phyloP scores from a whole-genome alignment of 1,140 invertebrate species.

The Trichonephila clavata region DNA sequence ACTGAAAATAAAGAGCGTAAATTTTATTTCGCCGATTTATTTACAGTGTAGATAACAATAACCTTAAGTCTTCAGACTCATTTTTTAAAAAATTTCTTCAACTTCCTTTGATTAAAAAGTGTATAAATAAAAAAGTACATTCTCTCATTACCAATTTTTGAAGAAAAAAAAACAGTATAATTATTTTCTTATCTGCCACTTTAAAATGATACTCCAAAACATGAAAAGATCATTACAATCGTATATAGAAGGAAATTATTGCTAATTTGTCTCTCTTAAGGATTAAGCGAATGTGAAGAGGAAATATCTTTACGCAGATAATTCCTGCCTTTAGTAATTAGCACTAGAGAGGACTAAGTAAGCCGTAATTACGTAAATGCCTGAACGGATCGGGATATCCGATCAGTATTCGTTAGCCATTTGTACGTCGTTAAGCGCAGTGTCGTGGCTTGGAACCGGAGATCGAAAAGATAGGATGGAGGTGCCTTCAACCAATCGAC shows the following conservation, averaged over 20 bases:
- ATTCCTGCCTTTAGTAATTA: slow-evolving; percentile 64
- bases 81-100: too few species aligned
- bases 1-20: too few species aligned
- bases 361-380: slow-evolving; percentile 66
- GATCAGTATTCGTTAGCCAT: slow-evolving; percentile 66
- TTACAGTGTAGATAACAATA: too few species aligned
- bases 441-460: neutral
- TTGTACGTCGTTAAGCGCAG: slow-evolving; percentile 58
- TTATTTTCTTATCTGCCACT: neutral
- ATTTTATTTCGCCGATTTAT: too few species aligned
- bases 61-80: too few species aligned
- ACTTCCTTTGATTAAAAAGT: too few species aligned
- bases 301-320: slow-evolving; percentile 63
- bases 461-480: neutral
- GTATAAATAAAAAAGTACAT: too few species aligned
- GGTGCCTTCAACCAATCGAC: neutral
- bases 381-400: slow-evolving; percentile 49
- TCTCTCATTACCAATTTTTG: neutral
- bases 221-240: neutral
- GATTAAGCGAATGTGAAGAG: slow-evolving; percentile 38
- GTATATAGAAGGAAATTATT: slow-evolving; percentile 13
- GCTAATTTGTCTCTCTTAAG: neutral
- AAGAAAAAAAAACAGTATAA: neutral
- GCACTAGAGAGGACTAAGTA: slow-evolving; percentile 18
- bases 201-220: neutral